These are phyloP conservation scores for Crax fasciolata DNA, from an alignment of 2,797 vertebrate genomes.

Conservation along the genomic window DNA sequence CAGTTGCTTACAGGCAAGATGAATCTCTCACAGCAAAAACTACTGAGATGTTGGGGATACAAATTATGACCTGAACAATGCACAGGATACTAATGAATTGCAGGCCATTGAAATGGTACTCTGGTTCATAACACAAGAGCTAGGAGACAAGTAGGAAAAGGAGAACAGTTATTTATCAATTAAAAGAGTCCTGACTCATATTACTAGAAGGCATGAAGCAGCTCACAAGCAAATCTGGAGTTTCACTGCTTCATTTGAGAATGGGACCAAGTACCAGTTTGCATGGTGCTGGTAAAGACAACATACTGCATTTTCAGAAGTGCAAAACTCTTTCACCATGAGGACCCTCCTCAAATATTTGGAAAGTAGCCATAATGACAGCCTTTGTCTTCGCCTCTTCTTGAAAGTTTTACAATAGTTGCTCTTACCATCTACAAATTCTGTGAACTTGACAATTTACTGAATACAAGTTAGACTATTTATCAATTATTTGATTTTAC, in stretches of 20 bases:
- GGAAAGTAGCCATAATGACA: neutral
- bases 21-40: neutral
- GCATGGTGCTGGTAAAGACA: neutral
- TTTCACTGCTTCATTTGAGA: neutral
- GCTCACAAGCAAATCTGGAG: neutral
- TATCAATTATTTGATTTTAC: neutral
- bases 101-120: neutral
- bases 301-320: neutral
- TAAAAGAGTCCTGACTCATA: neutral
- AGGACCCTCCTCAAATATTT: neutral
- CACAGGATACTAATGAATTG: neutral
- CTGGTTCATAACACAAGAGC: neutral
- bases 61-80: neutral
- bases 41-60: neutral
- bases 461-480: neutral
- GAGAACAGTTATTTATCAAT: neutral
- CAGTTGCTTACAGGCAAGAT: neutral
- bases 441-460: neutral
- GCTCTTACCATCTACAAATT: neutral
- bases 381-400: neutral
- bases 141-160: neutral
- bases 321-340: neutral
- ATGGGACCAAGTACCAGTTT: neutral
- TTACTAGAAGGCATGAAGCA: neutral
- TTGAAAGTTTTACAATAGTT: neutral